Evolutionary conservation across 2,113 vertebrate genomes (phyloP), one percentile per base, ranked within the genome.

Genomic region (Lamprologus callipterus): DNA sequence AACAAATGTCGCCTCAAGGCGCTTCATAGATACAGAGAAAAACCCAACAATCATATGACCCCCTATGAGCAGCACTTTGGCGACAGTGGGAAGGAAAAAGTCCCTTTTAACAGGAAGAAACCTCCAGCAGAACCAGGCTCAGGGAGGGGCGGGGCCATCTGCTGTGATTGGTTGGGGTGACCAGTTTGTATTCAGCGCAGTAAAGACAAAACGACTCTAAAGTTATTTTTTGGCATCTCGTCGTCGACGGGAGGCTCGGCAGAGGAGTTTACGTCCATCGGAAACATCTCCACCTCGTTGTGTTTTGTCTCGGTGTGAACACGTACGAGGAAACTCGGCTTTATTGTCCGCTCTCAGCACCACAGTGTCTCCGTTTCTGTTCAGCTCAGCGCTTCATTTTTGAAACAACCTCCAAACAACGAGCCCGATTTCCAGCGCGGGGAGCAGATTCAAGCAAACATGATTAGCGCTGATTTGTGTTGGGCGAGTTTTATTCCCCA

Each of bases 161-260:
- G 45, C 14, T 47, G 7, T 0, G 45, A 47, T 0, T 0, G 3
- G 6, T 47, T 47, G 45, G 45, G 45, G 45, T 47, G 7, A 35
- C 31, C 31, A 11, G 17, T 37, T 10, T 19, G 9, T n/a, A 65
- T n/a, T 19, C 17, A 65, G 17, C 2, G 8, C 21, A 45, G 68
- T 26, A 0, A 73, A 47, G 21, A 42, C 40, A 16, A 45, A 45
- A 23, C 21, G 0, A 73, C 68, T 40, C n/a, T 35, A 19, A 60
- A 17, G 28, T 9, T 0, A 9, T 10, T 40, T 17, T 17, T 10
- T 73, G 13, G n/a, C 37, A 16, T 42, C 12, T 26, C 65, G 8
- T 14, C 0, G 1, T 42, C 2, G 2, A 45, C 23, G 13, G 40
- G 8, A 6, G 13, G n/a, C 37, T 40, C 7, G 3, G 35, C n/a